Percentiles rank a stretch among this genome's conserved stretches.
Conservation (phyloP, 1,140 invertebrate genomes). For the Leguminivora glycinivorella region DNA sequence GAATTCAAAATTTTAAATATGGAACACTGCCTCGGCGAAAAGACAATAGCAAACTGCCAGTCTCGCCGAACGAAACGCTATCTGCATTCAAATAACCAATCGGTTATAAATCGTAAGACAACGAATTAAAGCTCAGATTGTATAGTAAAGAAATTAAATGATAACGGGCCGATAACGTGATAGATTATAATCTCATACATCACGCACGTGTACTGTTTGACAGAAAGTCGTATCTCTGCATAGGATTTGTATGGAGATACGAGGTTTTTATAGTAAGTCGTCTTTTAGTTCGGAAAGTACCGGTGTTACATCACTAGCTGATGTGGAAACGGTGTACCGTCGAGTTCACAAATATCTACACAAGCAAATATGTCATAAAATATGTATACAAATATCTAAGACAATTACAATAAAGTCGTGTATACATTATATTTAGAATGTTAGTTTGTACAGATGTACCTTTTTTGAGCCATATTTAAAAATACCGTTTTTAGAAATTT, state of each 20-base stretch:
- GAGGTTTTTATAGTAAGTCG: background rate
- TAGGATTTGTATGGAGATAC: background rate
- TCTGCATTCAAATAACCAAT: background rate
- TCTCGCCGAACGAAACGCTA: background rate
- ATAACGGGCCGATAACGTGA: constrained; percentile 25
- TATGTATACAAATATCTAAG: too few species aligned
- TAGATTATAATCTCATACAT: constrained; percentile 24
- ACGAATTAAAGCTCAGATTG: background rate
- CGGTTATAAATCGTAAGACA: background rate
- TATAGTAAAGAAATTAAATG: background rate
- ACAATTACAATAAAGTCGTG: too few species aligned
- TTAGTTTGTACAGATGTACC: too few species aligned
- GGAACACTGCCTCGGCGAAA: background rate
- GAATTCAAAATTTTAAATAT: background rate
- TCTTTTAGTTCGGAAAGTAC: background rate
- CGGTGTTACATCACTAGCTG: background rate
- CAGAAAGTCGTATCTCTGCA: background rate
- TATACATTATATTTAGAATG: too few species aligned
- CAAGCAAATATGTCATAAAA: too few species aligned
- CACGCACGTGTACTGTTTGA: background rate
- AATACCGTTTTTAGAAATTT: too few species aligned
- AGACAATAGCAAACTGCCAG: background rate
- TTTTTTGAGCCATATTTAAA: too few species aligned
- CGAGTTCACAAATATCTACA: too few species aligned
- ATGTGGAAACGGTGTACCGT: background rate